phyloP scores from a whole-genome alignment of 1,140 invertebrate species.

The Stenopsyche tienmushanensis region DNA sequence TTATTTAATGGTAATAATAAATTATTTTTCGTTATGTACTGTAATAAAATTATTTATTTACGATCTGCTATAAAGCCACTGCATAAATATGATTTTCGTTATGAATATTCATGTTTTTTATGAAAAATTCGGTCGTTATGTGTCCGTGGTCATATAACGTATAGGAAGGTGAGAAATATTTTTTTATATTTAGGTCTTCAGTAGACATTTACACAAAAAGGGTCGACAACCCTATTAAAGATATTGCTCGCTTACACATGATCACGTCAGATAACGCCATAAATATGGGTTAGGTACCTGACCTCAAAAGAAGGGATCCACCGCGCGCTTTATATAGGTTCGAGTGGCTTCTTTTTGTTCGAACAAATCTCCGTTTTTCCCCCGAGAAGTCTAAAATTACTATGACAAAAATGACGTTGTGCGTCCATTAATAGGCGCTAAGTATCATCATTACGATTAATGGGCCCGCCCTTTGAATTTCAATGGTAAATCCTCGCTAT shows the following conservation, averaged over 20 bases:
- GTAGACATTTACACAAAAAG: too few relatives aligned
- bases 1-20: too few relatives aligned
- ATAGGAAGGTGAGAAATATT: background rate
- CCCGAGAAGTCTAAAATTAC: background rate
- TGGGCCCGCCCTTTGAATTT: background rate
- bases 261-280: slow-evolving; percentile 17
- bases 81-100: too few relatives aligned
- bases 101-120: too few relatives aligned
- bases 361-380: background rate
- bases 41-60: too few relatives aligned
- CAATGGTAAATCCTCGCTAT: background rate
- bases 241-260: slow-evolving; percentile 9
- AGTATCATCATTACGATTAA: background rate
- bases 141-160: background rate
- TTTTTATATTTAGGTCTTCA: background rate
- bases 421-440: background rate
- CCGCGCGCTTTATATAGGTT: background rate
- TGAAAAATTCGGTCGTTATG: background rate
- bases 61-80: background rate
- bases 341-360: background rate
- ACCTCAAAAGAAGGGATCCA: background rate
- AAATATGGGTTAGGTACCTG: slow-evolving; percentile 27
- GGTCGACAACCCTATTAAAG: slow-evolving; percentile 24
- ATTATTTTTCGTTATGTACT: too few relatives aligned
- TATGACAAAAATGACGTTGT: background rate